phyloP scores from a whole-genome alignment of 2,888 invertebrate species.

The Lasioglossum vierecki region DNA sequence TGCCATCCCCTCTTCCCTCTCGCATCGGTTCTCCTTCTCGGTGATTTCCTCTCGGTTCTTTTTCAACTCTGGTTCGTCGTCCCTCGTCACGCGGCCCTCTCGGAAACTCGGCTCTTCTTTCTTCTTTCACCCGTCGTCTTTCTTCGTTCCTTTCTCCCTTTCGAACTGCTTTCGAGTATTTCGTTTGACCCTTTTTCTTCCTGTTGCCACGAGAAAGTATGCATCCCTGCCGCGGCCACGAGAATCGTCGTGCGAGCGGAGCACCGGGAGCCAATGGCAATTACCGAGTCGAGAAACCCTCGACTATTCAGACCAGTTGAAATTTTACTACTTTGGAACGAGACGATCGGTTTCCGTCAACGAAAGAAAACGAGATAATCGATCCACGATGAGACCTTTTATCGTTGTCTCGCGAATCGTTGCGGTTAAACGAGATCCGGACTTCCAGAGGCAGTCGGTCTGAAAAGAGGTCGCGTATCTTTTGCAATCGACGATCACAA shows the following conservation, averaged over 20 bases:
- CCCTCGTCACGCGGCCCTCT: constrained; percentile 45
- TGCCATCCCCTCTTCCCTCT: constrained; percentile 66
- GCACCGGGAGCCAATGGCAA: not conserved
- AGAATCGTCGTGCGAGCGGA: not conserved
- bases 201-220: constrained; percentile 51
- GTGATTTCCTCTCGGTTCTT: constrained; percentile 40
- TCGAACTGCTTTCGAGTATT: constrained; percentile 44
- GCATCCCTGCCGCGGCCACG: constrained; percentile 25
- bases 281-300: not conserved
- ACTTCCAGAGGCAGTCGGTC: constrained; percentile 35
- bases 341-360: not conserved
- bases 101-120: constrained; percentile 38
- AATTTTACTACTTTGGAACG: not conserved
- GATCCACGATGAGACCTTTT: constrained; percentile 19
- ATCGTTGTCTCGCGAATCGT: constrained; percentile 39
- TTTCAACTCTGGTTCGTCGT: constrained; percentile 50
- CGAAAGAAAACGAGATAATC: not conserved
- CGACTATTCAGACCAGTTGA: not conserved
- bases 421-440: constrained; percentile 54
- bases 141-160: constrained; percentile 48
- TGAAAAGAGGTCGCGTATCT: constrained; percentile 64
- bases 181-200: constrained; percentile 57
- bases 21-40: constrained; percentile 26
- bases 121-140: constrained; percentile 25
- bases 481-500: constrained; percentile 66